Base-by-base conservation (phyloP, 2,113 vertebrate species). In the Rhizomys pruinosus region DNA sequence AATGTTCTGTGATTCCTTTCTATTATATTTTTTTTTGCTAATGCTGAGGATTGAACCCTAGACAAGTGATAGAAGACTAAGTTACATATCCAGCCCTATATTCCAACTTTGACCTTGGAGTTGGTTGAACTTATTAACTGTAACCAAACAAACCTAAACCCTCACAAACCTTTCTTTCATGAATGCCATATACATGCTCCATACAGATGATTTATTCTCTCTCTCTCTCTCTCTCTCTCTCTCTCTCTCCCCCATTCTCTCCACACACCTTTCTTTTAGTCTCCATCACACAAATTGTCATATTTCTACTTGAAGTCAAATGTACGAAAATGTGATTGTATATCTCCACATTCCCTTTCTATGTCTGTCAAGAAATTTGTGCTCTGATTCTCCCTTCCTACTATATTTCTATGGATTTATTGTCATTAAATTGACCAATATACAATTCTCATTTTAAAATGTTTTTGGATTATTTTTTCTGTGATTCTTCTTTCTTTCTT, bases 261-360 rank as follows among this genome's bases (percentile, higher is more conserved):
- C 39, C n/a, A 80, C 61, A 42, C 61, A 42, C 3, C 23, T 29
- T 63, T 81, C 37, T 29, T 34, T 78, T 72, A 57, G 39, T 79
- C 2, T 63, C 12, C 37, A 9, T 19, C 2, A 66, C 19, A 68
- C 4, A 64, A 52, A 52, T n/a, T 66, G 27, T 44, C 5, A 81
- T 52, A 39, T 84, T 95, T 94, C 34, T 90, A 73, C 47, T 7
- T 84, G 16, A 87, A 84, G 55, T 71, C 0, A 61, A 82, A 84
- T 78, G n/a, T 61, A 25, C 52, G 84, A 55, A 80, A 42, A 44
- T 29, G 34, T 52, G 42, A 69, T 47, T 68, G 23, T 68, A 52
- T 52, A 37, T 79, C 13, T 88, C 66, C 78, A 7, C 69, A 22
- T 5, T 80, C 2, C 25, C 47, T 88, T 84, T 27, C 27, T 74